These are phyloP conservation scores for Drosophila subsilvestris DNA, from an alignment of 2,888 invertebrate species.

Conservation along the genomic window DNA sequence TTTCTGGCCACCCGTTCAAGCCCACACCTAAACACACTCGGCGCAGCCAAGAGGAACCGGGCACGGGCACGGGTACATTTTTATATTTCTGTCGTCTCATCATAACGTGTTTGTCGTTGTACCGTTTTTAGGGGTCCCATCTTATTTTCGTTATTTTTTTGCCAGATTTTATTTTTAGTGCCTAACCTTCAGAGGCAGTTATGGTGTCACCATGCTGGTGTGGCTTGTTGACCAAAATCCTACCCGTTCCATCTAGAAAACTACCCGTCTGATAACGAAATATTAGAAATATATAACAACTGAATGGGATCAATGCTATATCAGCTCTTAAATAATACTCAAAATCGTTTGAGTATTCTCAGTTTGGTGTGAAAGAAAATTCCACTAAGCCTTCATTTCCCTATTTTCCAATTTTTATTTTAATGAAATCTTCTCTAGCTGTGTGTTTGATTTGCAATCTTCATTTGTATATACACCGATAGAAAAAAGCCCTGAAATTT, in stretches of 20 bases:
- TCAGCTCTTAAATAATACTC: background rate
- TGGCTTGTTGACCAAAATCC: background rate
- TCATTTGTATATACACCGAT: too few species aligned
- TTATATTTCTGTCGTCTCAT: conserved; percentile 34
- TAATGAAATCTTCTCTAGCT: too few species aligned
- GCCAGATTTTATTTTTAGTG: background rate
- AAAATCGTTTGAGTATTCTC: background rate
- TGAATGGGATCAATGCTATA: too few species aligned
- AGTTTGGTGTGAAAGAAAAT: too few species aligned
- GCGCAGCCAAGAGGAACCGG: background rate
- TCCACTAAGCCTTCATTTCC: too few species aligned
- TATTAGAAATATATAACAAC: background rate
- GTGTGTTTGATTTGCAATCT: too few species aligned
- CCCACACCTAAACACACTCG: background rate
- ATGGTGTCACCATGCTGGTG: too few species aligned
- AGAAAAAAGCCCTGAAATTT: too few species aligned
- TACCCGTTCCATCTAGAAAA: background rate
- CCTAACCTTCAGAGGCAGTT: background rate
- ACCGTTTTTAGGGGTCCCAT: background rate
- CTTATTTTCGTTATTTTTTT: conserved; percentile 2
- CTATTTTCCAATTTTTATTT: too few species aligned
- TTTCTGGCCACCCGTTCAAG: conserved; percentile 15
- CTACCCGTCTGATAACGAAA: background rate
- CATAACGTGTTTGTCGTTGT: conserved; percentile 30
- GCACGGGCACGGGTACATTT: conserved; percentile 19